Evolutionary conservation across 37 sponge, comb jelly and placozoan species (phyloP).

Genomic region (Oopsacas minuta): DNA sequence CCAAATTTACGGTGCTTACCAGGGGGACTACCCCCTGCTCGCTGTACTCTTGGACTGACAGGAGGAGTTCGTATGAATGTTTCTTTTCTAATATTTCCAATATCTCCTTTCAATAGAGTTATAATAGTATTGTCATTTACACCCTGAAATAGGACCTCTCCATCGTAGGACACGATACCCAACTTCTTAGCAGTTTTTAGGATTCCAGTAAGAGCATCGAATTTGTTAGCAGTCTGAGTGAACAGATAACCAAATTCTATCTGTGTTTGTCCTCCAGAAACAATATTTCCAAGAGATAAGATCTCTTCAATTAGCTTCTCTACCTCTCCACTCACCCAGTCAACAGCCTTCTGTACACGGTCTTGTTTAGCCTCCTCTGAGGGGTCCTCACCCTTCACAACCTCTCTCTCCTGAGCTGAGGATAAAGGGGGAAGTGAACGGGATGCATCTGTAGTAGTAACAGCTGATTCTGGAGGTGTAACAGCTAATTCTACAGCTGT

Average conservation of each 20-base stretch:
- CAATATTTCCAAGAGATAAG: not conserved
- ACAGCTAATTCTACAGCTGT: not conserved
- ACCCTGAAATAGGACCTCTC: conserved; percentile 40
- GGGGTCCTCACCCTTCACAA: conserved; percentile 24
- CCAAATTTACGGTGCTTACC: conserved; percentile 18
- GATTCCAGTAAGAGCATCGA: conserved; percentile 45
- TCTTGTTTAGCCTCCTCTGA: not conserved
- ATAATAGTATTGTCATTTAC: conserved; percentile 24
- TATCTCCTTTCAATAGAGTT: conserved; percentile 26
- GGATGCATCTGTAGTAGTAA: not conserved
- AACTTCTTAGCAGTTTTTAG: conserved; percentile 47
- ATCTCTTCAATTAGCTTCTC: conserved; percentile 34
- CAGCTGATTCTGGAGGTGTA: not conserved
- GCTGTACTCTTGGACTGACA: not conserved
- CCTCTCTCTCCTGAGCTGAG: not conserved
- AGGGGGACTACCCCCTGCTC: conserved; percentile 22
- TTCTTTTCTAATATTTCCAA: conserved; percentile 27
- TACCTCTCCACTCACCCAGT: conserved; percentile 30
- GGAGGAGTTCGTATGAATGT: conserved; percentile 34
- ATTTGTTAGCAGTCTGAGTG: conserved; percentile 27
- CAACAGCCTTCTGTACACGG: conserved; percentile 29
- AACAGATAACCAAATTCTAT: conserved; percentile 39
- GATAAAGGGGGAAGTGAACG: not conserved
- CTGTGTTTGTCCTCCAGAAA: conserved; percentile 1
- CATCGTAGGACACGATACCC: conserved; percentile 27